Conservation (phyloP, 2,113 vertebrate species). For the Caranx melampygus region DNA sequence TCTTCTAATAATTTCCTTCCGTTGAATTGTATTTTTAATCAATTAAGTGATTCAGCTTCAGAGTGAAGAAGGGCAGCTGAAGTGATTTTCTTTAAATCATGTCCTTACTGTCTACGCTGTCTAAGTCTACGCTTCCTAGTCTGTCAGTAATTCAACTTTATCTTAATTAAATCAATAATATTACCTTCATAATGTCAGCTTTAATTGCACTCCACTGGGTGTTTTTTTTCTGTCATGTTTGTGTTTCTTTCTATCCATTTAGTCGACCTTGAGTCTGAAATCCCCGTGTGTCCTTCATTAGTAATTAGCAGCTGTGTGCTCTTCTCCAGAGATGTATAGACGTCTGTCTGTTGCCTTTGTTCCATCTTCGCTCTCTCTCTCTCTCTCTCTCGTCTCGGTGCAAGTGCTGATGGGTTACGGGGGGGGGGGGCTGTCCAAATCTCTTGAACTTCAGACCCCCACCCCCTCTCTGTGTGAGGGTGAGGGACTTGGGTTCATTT, state of each 20-base stretch:
- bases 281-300: conserved; percentile 73
- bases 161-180: conserved; percentile 80
- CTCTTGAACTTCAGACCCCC: conserved; percentile 60
- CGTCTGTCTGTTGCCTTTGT: conserved; percentile 64
- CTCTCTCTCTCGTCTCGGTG: conserved; percentile 27
- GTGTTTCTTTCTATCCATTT: conserved; percentile 60
- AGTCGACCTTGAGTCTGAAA: conserved; percentile 76
- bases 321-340: conserved; percentile 66
- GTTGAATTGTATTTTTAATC: conserved; percentile 27
- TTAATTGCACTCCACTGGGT: conserved; percentile 68
- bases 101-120: no score
- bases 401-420: conserved; percentile 43
- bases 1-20: background rate
- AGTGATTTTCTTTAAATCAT: conserved; percentile 33
- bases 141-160: conserved; percentile 57
- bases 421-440: conserved; percentile 58
- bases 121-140: conserved; percentile 27
- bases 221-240: conserved; percentile 44
- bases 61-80: conserved; percentile 15
- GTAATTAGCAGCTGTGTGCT: conserved; percentile 75
- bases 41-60: conserved; percentile 28
- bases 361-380: conserved; percentile 32
- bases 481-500: conserved; percentile 58
- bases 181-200: conserved; percentile 68
- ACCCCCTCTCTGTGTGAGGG: conserved; percentile 16